A percentile compares a stretch with the other conserved stretches of the same genome.
Conservation (phyloP, 2,113 vertebrate species). For the Osmerus eperlanus region DNA sequence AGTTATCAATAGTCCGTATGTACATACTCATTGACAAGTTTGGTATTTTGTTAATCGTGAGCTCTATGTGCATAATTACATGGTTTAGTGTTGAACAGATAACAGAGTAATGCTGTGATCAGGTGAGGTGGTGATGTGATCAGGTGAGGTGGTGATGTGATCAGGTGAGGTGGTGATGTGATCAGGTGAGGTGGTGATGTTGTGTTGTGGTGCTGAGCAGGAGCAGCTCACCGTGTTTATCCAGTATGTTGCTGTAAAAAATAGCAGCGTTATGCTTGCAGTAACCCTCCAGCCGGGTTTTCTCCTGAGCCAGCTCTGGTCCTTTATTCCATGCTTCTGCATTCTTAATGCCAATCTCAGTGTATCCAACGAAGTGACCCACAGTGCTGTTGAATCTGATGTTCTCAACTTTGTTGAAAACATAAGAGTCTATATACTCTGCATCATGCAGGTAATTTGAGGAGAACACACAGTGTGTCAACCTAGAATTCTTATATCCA, state of each 20-base stretch:
- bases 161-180: no score
- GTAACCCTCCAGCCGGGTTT: not conserved
- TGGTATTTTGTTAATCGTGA: no score
- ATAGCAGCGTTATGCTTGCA: slow-evolving; percentile 10
- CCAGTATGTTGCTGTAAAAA: not conserved
- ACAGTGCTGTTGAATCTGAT: slow-evolving; percentile 32
- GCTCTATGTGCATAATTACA: no score
- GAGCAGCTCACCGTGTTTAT: slow-evolving; percentile 32
- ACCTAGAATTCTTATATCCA: fast-evolving
- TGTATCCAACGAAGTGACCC: slow-evolving; percentile 28
- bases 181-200: no score
- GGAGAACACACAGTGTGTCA: not conserved
- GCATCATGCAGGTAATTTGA: slow-evolving; percentile 44
- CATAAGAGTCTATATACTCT: not conserved
- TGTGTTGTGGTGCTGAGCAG: not conserved
- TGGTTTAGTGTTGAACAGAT: no score
- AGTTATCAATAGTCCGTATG: no score
- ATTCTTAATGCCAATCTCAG: no score
- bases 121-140: no score
- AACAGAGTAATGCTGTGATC: no score
- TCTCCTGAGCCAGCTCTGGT: fast-evolving
- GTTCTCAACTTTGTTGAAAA: slow-evolving; percentile 14
- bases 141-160: no score
- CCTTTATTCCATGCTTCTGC: no score
- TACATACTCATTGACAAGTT: no score